Conservation (phyloP, 1,140 invertebrate genomes). For the Arion vulgaris region DNA sequence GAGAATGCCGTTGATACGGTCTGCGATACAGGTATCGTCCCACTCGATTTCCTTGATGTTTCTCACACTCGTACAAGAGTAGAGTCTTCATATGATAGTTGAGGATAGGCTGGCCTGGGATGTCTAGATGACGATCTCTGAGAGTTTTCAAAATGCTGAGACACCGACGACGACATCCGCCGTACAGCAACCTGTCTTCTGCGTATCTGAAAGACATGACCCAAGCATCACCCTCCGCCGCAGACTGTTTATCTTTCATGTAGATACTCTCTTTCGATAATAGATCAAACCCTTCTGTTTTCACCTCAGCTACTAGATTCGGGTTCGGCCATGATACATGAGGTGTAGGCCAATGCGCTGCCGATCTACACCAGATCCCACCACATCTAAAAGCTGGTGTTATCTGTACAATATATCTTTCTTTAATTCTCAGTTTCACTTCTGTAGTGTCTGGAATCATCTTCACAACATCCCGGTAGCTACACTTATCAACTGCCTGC, state of each 20-base stretch:
- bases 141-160: slow-evolving; percentile 95
- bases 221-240: slow-evolving; percentile 94
- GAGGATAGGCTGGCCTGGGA: too few species aligned
- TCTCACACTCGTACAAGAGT: slow-evolving; percentile 97
- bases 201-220: too few species aligned
- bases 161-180: slow-evolving; percentile 89
- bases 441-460: too few species aligned
- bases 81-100: too few species aligned
- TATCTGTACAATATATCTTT: slow-evolving; percentile 84
- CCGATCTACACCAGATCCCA: slow-evolving; percentile 94
- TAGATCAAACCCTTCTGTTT: slow-evolving; percentile 97
- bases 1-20: slow-evolving; percentile 96
- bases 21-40: slow-evolving; percentile 93
- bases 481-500: too few species aligned
- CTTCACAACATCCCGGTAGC: slow-evolving; percentile 90
- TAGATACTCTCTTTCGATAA: slow-evolving; percentile 86
- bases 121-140: slow-evolving; percentile 91
- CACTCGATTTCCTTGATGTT: slow-evolving; percentile 96
- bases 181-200: too few species aligned
- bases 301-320: slow-evolving; percentile 92
- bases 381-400: too few species aligned
- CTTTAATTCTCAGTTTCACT: slow-evolving; percentile 86
- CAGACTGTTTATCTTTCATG: slow-evolving; percentile 89
- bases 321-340: slow-evolving; percentile 94
- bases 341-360: slow-evolving; percentile 94